phyloP scores from a whole-genome alignment of 2,797 vertebrate genomes.

The Setipinna tenuifilis region DNA sequence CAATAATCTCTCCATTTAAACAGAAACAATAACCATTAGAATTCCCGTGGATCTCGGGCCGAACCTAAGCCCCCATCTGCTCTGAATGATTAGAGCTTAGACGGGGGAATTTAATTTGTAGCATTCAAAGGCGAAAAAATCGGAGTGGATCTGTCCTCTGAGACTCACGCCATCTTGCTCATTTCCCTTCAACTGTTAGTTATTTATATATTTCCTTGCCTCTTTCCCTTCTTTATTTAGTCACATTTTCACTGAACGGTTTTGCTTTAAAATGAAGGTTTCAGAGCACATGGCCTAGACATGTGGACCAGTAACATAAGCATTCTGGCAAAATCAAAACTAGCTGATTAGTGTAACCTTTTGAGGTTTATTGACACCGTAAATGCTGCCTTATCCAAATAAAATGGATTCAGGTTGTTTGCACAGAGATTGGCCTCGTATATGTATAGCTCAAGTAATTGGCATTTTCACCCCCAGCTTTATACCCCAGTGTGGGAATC shows the following conservation, averaged over 20 bases:
- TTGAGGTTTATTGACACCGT: conserved; percentile 3
- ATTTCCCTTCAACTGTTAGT: conserved; percentile 69
- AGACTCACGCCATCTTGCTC: conserved; percentile 88
- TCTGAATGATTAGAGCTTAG: conserved; percentile 99
- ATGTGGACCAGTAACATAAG: neutral
- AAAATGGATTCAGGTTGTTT: conserved; percentile 10
- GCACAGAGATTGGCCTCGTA: neutral
- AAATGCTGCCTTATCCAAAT: neutral
- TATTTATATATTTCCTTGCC: conserved; percentile 61
- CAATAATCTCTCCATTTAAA: conserved; percentile 99
- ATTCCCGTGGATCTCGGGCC: conserved; percentile 98
- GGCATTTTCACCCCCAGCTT: neutral
- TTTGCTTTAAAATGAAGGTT: neutral
- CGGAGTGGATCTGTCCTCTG: conserved; percentile 92
- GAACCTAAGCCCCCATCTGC: conserved; percentile 97
- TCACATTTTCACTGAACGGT: neutral
- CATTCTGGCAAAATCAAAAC: neutral
- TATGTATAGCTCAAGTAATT: neutral
- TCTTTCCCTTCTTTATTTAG: conserved; percentile 72
- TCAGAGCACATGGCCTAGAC: neutral
- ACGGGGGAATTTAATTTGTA: conserved; percentile 99
- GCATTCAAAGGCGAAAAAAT: conserved; percentile 95
- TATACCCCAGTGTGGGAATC: neutral
- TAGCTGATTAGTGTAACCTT: neutral
- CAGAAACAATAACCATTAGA: conserved; percentile 99